Base-by-base conservation (phyloP, 64 coral and sea anemone species). In the Porites lutea region DNA sequence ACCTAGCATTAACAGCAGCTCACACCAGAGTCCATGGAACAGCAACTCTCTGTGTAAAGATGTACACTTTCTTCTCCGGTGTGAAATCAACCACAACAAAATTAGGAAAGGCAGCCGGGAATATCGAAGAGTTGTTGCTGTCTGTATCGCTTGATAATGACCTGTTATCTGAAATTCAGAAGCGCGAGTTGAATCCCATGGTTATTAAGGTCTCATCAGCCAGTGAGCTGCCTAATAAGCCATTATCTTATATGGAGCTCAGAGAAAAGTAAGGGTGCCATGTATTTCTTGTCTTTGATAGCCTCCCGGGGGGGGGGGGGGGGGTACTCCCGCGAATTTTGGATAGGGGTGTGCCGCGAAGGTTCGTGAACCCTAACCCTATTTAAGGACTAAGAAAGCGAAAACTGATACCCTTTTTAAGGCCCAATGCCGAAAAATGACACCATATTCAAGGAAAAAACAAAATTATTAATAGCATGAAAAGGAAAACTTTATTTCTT, bases 191-290 rank as follows among this genome's bases (percentile, higher is more conserved):
- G 5, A 98, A 98, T 76, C 96, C 96, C 6, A 98, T 98, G 96
- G 93, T 98, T 13, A 93, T 98, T 23, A 92, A 90, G 65, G 91
- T 98, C 19, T 93, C 79, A 12, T 98, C 96, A 45, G 96, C 90
- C 4, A 90, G 82, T 65, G 78, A 85, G 60, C 89, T 98, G 69
- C 96, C 96, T 5, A 83, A 87, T 52, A 93, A 78, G 71, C 96
- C 96, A 8, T 10, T 98, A 63, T 93, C 90, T 21, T 88, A 90
- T 65, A 59, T 80, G 43, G 86, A 98, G 21, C 87, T 98, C 15
- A 87, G 77, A 13, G 82, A 90, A 87, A 95, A 96, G 96, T 98
- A 88, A 97, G 96, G 74, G 49, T 4, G 13, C 53, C 4, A 79
- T 14, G 48, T 47, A 77, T 10, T 27, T 46, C 16, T 7, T 72